These are phyloP conservation scores for Lerema accius DNA, from an alignment of 1,140 invertebrate species.

Conservation along the genomic window DNA sequence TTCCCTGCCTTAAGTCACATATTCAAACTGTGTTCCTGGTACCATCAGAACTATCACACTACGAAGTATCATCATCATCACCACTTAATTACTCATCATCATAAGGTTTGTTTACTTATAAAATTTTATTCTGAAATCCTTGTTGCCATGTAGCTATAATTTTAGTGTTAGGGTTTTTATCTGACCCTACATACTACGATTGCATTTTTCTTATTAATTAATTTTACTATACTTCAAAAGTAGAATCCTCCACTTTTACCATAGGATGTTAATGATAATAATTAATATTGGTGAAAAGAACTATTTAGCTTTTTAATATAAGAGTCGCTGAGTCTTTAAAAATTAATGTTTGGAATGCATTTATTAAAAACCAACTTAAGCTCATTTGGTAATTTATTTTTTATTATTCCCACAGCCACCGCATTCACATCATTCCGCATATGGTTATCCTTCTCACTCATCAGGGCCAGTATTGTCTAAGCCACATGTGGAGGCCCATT, in stretches of 20 bases:
- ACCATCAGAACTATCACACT: constrained; percentile 86
- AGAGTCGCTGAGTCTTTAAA: too few species aligned
- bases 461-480: constrained; percentile 47
- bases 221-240: too few species aligned
- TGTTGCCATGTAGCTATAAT: too few species aligned
- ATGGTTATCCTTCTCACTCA: constrained; percentile 50
- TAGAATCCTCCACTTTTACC: too few species aligned
- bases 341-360: too few species aligned
- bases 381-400: background rate
- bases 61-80: constrained; percentile 92
- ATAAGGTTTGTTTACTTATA: constrained; percentile 76
- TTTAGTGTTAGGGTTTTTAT: too few species aligned
- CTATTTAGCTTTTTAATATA: too few species aligned
- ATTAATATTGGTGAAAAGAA: too few species aligned
- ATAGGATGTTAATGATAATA: background rate
- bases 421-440: constrained; percentile 48
- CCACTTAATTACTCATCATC: constrained; percentile 86
- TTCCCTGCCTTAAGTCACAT: constrained; percentile 91
- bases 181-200: too few species aligned
- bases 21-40: constrained; percentile 92
- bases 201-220: too few species aligned
- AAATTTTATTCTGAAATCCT: too few species aligned
- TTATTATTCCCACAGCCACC: constrained; percentile 38
- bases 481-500: constrained; percentile 49
- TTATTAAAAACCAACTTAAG: too few species aligned